phyloP scores from a whole-genome alignment of 2,113 vertebrate genomes.

The Misgurnus mizolepis region DNA sequence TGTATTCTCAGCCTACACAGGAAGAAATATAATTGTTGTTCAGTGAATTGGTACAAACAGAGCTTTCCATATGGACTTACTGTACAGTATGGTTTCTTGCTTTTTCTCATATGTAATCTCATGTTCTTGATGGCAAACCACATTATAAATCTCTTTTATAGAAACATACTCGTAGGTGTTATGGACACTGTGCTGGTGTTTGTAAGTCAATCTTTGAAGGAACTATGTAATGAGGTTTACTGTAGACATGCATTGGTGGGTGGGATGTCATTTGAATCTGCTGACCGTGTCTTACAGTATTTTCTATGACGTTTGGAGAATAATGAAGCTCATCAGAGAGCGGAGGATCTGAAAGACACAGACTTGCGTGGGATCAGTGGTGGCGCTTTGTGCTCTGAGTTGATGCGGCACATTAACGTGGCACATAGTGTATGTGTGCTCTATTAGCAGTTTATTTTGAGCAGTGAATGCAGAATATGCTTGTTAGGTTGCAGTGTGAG shows the following conservation, averaged over 20 bases:
- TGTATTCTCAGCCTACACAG: too few species aligned
- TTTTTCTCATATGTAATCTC: too few species aligned
- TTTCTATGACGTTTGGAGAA: conserved; percentile 17
- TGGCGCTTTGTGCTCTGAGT: neutral
- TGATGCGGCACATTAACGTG: neutral
- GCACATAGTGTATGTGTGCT: neutral
- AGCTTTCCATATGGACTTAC: too few species aligned
- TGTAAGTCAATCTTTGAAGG: conserved; percentile 19
- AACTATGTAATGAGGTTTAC: neutral
- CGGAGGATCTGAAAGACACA: conserved; percentile 23
- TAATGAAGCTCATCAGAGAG: conserved; percentile 6
- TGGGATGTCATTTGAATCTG: conserved; percentile 16
- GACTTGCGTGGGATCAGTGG: conserved; percentile 15
- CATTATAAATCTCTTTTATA: neutral
- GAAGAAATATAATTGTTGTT: too few species aligned
- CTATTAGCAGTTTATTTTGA: neutral
- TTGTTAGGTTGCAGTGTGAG: neutral
- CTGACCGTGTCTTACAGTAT: neutral
- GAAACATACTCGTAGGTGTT: conserved; percentile 8
- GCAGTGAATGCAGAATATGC: neutral
- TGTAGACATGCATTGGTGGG: neutral
- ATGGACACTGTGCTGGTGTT: neutral
- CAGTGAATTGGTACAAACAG: too few species aligned
- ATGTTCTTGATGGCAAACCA: too few species aligned
- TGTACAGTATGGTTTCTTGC: too few species aligned